A percentile compares a stretch with the other conserved stretches of the same genome.
These are phyloP conservation scores for Serinus canaria DNA, from an alignment of 2,113 vertebrate species.

Conservation along the genomic window DNA sequence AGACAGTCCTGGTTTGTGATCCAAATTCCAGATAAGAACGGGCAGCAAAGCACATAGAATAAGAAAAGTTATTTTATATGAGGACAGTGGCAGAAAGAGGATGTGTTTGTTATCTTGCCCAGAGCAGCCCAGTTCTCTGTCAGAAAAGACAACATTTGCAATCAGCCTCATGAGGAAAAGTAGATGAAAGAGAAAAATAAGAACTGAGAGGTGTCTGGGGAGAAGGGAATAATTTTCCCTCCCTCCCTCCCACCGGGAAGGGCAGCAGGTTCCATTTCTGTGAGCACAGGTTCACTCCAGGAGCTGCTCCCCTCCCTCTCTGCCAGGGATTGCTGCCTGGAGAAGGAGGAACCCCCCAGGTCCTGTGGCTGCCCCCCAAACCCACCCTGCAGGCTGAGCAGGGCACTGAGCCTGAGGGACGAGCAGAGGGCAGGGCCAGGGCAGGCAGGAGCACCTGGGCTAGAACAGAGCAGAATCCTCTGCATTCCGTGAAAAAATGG, in stretches of 20 bases:
- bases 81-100: neutral
- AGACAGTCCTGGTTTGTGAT: neutral
- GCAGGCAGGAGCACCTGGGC: neutral
- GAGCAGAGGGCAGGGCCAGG: neutral
- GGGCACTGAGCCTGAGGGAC: neutral
- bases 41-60: neutral
- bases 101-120: neutral
- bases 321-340: neutral
- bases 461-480: rapidly evolving
- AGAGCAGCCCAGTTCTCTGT: neutral
- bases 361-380: rapidly evolving
- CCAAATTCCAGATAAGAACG: constrained; percentile 17
- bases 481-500: rapidly evolving
- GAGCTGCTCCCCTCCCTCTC: neutral
- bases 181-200: constrained; percentile 15
- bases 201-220: neutral
- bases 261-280: too few relatives aligned
- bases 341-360: rapidly evolving
- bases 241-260: neutral
- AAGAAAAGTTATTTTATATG: neutral
- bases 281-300: neutral
- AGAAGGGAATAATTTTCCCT: neutral
- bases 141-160: neutral
- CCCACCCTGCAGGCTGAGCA: neutral
- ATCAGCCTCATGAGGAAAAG: neutral